Evolutionary conservation across 2,113 vertebrate species (phyloP).

Genomic region (Labeo catla): DNA sequence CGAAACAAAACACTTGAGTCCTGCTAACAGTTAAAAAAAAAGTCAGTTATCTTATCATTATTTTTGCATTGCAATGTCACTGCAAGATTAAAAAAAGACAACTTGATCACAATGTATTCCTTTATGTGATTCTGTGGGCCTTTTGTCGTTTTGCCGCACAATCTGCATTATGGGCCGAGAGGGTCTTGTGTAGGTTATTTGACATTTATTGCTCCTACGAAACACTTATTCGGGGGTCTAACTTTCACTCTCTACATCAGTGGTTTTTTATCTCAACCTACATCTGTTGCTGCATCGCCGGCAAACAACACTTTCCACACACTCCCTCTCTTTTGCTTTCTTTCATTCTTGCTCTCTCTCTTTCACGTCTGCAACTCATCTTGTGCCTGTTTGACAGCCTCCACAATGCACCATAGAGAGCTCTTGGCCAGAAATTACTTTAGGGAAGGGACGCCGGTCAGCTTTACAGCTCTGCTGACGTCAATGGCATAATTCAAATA

Average conservation of each 20-base stretch:
- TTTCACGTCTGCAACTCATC: constrained; percentile 69
- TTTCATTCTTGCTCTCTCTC: constrained; percentile 11
- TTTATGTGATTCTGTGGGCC: neutral
- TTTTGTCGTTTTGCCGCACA: neutral
- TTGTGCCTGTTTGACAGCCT: constrained; percentile 75
- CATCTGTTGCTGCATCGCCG: constrained; percentile 36
- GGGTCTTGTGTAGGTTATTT: constrained; percentile 23
- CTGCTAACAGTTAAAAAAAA: neutral
- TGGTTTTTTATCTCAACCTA: constrained; percentile 19
- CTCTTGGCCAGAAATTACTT: constrained; percentile 83
- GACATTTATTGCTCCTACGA: neutral
- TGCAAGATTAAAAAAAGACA: too few relatives aligned
- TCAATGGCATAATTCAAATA: constrained; percentile 99
- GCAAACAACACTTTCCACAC: constrained; percentile 36
- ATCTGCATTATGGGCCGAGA: neutral
- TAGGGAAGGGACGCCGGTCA: constrained; percentile 87
- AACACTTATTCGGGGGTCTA: neutral
- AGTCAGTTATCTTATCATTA: neutral
- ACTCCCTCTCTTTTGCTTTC: constrained; percentile 34
- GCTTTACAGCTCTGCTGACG: constrained; percentile 99
- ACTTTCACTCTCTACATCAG: neutral
- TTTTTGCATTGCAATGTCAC: neutral
- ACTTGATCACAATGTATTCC: neutral
- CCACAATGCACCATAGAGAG: constrained; percentile 83
- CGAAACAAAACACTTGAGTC: neutral